These are phyloP conservation scores for Griposia aprilina DNA, from an alignment of 2,888 invertebrate species.

Conservation along the genomic window DNA sequence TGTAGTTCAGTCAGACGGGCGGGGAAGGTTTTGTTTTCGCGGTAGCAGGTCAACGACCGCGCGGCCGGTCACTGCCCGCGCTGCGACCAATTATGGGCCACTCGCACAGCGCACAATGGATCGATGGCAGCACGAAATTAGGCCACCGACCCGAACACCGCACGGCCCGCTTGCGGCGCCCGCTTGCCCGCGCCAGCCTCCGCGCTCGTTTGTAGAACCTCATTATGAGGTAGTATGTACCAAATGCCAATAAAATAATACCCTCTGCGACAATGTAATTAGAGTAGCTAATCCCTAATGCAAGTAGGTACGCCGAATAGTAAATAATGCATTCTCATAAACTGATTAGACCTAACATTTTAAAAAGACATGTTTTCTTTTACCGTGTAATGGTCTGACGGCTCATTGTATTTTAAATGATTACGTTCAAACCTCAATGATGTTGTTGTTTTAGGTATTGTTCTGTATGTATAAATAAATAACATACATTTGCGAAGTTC, in stretches of 20 bases:
- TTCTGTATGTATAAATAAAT: constrained; percentile 17
- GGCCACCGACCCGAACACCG: constrained; percentile 84
- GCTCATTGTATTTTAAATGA: constrained; percentile 14
- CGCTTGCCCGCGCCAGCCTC: constrained; percentile 73
- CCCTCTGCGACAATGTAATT: neutral
- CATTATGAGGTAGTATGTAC: constrained; percentile 25
- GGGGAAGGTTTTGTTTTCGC: constrained; percentile 89
- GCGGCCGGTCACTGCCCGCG: constrained; percentile 89
- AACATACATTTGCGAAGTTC: constrained; percentile 19
- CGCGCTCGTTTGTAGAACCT: constrained; percentile 50
- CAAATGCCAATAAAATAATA: constrained; percentile 14
- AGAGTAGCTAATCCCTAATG: neutral
- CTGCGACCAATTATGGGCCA: constrained; percentile 91
- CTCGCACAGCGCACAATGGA: constrained; percentile 91
- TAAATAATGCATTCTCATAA: neutral
- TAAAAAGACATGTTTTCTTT: constrained; percentile 1
- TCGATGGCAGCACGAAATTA: constrained; percentile 90
- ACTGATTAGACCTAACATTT: neutral
- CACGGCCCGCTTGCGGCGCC: constrained; percentile 70
- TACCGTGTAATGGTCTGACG: neutral
- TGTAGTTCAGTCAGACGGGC: constrained; percentile 70
- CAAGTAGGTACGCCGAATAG: neutral
- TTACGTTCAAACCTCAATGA: neutral
- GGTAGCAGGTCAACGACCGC: constrained; percentile 86
- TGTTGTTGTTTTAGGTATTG: constrained; percentile 11